A percentile compares a stretch with the other conserved stretches of the same genome.
Conservation (phyloP, 1,140 invertebrate species). For the Euwallacea similis region DNA sequence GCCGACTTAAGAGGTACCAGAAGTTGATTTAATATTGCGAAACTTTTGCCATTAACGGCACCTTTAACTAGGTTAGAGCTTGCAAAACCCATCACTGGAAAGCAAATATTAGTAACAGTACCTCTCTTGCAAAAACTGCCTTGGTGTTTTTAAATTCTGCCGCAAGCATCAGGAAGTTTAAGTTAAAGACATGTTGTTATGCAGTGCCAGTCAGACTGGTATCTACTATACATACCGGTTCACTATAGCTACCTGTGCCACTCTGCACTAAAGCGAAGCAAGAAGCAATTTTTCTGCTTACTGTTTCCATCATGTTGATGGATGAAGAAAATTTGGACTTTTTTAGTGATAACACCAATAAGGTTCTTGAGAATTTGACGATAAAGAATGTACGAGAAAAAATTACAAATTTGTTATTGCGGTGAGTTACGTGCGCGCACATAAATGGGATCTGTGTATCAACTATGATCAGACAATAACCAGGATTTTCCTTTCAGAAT, state of each 20-base stretch:
- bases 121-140: constrained; percentile 5
- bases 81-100: not conserved
- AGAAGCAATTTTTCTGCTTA: not conserved
- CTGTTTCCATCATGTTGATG: not conserved
- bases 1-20: no score
- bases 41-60: no score
- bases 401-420: constrained; percentile 10
- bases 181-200: constrained; percentile 20
- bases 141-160: constrained; percentile 11
- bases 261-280: no score
- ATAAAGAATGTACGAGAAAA: constrained; percentile 19
- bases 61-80: not conserved
- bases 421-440: constrained; percentile 4
- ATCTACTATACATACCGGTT: no score
- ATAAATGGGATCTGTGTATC: not conserved
- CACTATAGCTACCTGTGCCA: no score
- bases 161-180: constrained; percentile 38
- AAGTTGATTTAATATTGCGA: no score
- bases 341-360: not conserved
- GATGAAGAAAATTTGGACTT: not conserved
- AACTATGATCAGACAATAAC: not conserved
- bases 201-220: not conserved
- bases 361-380: not conserved
- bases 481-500: constrained; percentile 59
- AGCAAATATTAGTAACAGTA: no score